Evolutionary conservation across 1,140 invertebrate genomes (phyloP).

Genomic region (Meloidogyne hapla): DNA sequence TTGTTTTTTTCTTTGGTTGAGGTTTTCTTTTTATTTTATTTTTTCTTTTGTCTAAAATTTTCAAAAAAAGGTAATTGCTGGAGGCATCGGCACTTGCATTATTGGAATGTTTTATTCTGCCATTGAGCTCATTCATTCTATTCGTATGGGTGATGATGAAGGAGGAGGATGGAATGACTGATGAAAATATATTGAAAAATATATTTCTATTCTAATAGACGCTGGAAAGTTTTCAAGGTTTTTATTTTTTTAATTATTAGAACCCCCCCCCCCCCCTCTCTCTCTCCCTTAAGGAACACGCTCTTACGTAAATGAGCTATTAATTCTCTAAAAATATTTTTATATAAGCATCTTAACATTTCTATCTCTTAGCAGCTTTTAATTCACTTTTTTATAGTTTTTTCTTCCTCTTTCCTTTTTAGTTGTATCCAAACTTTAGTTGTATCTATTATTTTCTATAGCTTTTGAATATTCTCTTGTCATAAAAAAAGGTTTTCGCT

Average conservation of each 20-base stretch:
- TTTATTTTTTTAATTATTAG: not conserved
- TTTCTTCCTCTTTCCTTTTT: too few species aligned
- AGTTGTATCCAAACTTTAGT: too few species aligned
- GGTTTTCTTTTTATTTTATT: not conserved
- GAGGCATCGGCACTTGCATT: conserved; percentile 23
- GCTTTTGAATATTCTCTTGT: too few species aligned
- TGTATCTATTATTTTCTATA: too few species aligned
- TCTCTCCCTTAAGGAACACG: not conserved
- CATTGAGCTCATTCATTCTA: conserved; percentile 42
- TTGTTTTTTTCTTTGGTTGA: too few species aligned
- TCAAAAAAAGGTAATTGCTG: conserved; percentile 13
- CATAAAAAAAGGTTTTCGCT: too few species aligned
- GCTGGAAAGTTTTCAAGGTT: not conserved
- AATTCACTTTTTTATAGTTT: too few species aligned
- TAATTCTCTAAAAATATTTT: too few species aligned
- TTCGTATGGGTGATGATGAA: conserved; percentile 18
- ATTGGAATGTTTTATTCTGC: conserved; percentile 51
- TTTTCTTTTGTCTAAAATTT: not conserved
- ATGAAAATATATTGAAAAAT: not conserved
- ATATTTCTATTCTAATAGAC: not conserved
- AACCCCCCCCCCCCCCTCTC: not conserved
- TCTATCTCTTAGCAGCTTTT: too few species aligned
- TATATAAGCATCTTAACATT: too few species aligned
- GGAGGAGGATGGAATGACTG: not conserved
- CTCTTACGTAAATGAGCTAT: too few species aligned